Conservation (phyloP, 2,113 vertebrate species). For the Embiotoca jacksoni region DNA sequence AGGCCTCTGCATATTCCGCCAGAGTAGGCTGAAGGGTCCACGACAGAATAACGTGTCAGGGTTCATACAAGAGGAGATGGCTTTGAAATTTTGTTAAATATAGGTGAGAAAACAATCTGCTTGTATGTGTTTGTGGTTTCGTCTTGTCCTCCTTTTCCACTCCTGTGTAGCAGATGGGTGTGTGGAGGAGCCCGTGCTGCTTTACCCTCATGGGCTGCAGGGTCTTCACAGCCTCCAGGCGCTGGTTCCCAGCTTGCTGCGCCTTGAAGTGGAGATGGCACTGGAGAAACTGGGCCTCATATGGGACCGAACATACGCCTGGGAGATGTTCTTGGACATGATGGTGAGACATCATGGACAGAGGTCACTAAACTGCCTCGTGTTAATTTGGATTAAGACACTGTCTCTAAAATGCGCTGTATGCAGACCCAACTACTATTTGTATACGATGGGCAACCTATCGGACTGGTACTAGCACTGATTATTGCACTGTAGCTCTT, state of each 20-base stretch:
- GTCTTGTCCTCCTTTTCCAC: not conserved
- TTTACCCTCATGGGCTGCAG: slow-evolving; percentile 62
- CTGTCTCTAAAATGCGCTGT: not conserved
- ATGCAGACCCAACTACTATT: not conserved
- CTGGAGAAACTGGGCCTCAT: slow-evolving; percentile 83
- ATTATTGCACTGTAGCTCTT: not conserved
- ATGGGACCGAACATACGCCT: slow-evolving; percentile 83
- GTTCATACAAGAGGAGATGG: too few species aligned
- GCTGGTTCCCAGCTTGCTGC: slow-evolving; percentile 74
- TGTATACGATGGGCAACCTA: not conserved
- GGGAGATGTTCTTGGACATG: slow-evolving; percentile 88
- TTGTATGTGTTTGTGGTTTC: not conserved
- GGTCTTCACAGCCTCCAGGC: slow-evolving; percentile 62
- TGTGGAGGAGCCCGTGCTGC: slow-evolving; percentile 66
- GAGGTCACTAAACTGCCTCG: not conserved
- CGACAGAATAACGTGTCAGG: too few species aligned
- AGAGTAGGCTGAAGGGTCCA: too few species aligned
- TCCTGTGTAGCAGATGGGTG: slow-evolving; percentile 52
- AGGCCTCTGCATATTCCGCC: too few species aligned
- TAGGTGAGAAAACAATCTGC: not conserved
- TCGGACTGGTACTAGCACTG: not conserved
- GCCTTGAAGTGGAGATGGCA: slow-evolving; percentile 81
- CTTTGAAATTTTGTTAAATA: not conserved
- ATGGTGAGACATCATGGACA: slow-evolving; percentile 81
- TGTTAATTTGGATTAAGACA: not conserved